These are phyloP conservation scores for Mythimna loreyi DNA, from an alignment of 2,888 invertebrate genomes.

Conservation along the genomic window DNA sequence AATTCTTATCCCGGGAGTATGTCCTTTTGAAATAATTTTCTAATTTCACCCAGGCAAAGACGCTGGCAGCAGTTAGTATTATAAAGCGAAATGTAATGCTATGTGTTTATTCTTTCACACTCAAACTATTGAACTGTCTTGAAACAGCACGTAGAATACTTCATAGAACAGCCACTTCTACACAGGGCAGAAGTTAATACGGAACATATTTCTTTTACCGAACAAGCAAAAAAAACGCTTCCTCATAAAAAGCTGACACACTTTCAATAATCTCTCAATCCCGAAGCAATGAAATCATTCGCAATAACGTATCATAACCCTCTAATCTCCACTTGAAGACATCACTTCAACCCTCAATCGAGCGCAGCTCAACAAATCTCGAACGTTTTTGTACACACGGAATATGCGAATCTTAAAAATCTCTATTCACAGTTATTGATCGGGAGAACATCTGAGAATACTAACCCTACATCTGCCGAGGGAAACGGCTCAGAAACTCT, in stretches of 20 bases:
- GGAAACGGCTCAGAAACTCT: slow-evolving; percentile 66
- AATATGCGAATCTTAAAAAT: slow-evolving; percentile 45
- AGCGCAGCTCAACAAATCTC: slow-evolving; percentile 31
- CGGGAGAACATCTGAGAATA: slow-evolving; percentile 37
- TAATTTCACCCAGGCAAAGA: no score
- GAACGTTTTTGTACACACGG: slow-evolving; percentile 27
- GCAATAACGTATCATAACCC: slow-evolving; percentile 48
- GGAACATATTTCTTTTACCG: neutral
- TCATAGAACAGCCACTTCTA: no score
- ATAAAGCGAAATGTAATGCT: no score
- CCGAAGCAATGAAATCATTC: slow-evolving; percentile 37
- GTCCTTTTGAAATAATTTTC: no score
- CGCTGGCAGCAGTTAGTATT: no score
- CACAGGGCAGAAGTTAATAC: no score
- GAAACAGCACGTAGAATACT: no score
- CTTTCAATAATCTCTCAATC: slow-evolving; percentile 23
- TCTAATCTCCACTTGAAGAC: slow-evolving; percentile 38
- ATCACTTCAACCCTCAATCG: slow-evolving; percentile 24
- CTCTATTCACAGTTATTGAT: slow-evolving; percentile 52
- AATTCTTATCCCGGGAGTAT: no score
- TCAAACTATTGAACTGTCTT: no score
- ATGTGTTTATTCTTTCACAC: no score
- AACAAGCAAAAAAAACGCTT: neutral
- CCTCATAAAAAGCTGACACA: slow-evolving; percentile 14
- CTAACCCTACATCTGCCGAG: slow-evolving; percentile 58